Evolutionary conservation across 2,113 vertebrate species (phyloP).

Genomic region (Seriola dumerili): DNA sequence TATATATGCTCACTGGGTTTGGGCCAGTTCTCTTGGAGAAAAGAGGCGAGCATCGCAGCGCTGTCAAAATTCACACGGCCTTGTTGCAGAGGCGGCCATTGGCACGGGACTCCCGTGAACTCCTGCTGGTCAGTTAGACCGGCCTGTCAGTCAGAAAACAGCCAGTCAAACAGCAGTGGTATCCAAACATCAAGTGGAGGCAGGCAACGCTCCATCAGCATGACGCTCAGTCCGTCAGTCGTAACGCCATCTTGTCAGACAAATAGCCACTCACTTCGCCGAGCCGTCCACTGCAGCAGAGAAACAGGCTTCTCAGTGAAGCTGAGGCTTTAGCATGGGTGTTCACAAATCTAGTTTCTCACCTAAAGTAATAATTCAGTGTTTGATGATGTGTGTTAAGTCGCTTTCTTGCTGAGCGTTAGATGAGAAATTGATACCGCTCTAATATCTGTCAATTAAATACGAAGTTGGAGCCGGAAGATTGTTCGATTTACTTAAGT

Average conservation of each 20-base stretch:
- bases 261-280: slow-evolving; percentile 16
- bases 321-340: not conserved
- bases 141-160: slow-evolving; percentile 50
- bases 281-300: slow-evolving; percentile 11
- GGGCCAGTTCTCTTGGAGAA: slow-evolving; percentile 69
- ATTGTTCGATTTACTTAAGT: too few species aligned
- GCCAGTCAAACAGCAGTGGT: slow-evolving; percentile 25
- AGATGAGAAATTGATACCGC: not conserved
- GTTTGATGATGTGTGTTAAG: not conserved
- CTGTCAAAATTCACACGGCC: slow-evolving; percentile 83
- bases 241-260: slow-evolving; percentile 33
- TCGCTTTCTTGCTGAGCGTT: not conserved
- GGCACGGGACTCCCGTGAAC: slow-evolving; percentile 59
- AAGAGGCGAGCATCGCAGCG: slow-evolving; percentile 72
- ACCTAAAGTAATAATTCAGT: not conserved
- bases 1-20: slow-evolving; percentile 38
- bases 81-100: slow-evolving; percentile 71
- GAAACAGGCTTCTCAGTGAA: not conserved
- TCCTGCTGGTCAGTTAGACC: slow-evolving; percentile 29
- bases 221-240: not conserved
- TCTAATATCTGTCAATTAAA: too few species aligned
- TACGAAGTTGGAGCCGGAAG: too few species aligned
- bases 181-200: slow-evolving; percentile 3
- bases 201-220: not conserved
- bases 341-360: not conserved